A percentile compares a stretch with the other conserved stretches of the same genome.
phyloP scores from a whole-genome alignment of 1,140 invertebrate species.

The Neodiprion lecontei region DNA sequence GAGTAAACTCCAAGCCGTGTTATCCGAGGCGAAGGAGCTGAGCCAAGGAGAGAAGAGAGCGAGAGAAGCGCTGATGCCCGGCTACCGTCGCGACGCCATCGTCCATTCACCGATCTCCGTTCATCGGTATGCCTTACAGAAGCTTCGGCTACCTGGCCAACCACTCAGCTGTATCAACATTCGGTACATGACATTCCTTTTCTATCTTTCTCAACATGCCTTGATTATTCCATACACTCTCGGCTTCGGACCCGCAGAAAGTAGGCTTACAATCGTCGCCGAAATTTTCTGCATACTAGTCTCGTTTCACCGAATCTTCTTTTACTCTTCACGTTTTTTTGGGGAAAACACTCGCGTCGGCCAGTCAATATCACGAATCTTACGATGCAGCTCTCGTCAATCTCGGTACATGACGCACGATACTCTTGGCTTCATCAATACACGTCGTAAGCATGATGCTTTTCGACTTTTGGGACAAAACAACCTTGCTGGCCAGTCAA shows the following conservation, averaged over 20 bases:
- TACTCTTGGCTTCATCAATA: too few species aligned
- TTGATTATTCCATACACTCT: too few species aligned
- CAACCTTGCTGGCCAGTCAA: too few species aligned
- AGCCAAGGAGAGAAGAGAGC: not conserved
- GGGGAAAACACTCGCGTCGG: too few species aligned
- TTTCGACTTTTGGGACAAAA: too few species aligned
- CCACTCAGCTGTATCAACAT: slow-evolving; percentile 64
- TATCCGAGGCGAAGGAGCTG: not conserved
- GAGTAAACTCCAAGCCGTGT: not conserved
- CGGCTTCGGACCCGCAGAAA: too few species aligned
- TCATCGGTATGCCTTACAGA: slow-evolving; percentile 59
- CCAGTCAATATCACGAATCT: too few species aligned
- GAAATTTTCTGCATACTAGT: not conserved
- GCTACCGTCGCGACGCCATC: not conserved
- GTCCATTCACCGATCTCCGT: slow-evolving; percentile 24
- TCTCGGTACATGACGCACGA: too few species aligned
- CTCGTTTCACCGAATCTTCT: not conserved
- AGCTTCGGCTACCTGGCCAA: slow-evolving; percentile 53
- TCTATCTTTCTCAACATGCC: slow-evolving; percentile 39
- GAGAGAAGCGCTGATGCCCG: not conserved
- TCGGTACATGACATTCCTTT: slow-evolving; percentile 62
- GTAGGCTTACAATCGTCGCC: too few species aligned
- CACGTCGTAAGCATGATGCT: too few species aligned
- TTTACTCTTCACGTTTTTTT: too few species aligned
- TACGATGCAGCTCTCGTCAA: too few species aligned